Evolutionary conservation across 2,888 invertebrate genomes (phyloP).

Genomic region (Barypeithes pellucidus): DNA sequence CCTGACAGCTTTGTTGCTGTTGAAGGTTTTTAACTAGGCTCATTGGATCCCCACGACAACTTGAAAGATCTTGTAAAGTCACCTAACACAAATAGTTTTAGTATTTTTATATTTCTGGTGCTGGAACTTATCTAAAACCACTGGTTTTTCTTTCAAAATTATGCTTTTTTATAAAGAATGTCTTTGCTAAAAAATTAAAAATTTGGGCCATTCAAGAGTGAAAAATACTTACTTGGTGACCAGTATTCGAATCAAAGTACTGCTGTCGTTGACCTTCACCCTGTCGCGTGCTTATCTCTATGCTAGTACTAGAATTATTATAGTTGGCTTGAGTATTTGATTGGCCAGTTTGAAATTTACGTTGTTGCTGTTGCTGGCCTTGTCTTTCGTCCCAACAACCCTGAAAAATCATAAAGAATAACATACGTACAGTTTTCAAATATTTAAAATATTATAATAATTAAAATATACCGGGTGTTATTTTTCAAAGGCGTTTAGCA

Average conservation of each 20-base stretch:
- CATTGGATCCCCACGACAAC: conserved; percentile 84
- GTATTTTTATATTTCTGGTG: no score
- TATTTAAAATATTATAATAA: no score
- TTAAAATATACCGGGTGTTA: no score
- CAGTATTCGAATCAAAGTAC: conserved; percentile 78
- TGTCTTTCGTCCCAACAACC: conserved; percentile 77
- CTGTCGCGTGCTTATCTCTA: conserved; percentile 64
- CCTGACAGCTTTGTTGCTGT: conserved; percentile 65
- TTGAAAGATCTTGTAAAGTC: conserved; percentile 81
- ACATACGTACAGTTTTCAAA: no score
- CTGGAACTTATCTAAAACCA: no score
- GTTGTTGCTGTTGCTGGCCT: conserved; percentile 56
- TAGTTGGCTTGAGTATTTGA: conserved; percentile 68
- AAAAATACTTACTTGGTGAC: conserved; percentile 66
- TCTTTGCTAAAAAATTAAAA: not conserved
- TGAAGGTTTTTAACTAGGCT: conserved; percentile 82
- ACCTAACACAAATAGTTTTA: conserved; percentile 60
- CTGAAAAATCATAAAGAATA: conserved; percentile 58
- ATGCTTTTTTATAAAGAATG: no score
- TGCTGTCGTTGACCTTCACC: conserved; percentile 77
- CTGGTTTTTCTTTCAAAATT: no score
- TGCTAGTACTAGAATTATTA: conserved; percentile 69
- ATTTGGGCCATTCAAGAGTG: not conserved
- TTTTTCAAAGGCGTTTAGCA: no score
- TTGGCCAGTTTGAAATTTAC: conserved; percentile 72